A percentile compares a stretch with the other conserved stretches of the same genome.
phyloP scores from a whole-genome alignment of 2,888 invertebrate species.

The Cremastinae sp. region DNA sequence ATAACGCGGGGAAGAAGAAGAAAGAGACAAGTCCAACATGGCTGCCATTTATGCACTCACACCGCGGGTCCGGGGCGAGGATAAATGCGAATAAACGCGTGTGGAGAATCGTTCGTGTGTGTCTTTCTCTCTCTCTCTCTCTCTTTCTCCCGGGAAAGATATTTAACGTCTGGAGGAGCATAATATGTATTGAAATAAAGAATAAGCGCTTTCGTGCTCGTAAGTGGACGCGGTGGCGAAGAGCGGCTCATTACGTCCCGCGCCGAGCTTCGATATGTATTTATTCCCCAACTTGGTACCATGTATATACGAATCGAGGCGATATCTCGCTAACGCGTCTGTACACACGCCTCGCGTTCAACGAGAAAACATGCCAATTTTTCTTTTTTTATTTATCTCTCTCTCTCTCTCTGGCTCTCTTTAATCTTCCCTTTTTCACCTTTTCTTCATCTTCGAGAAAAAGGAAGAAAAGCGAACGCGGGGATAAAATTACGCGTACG shows the following conservation, averaged over 20 bases:
- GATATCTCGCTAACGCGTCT: constrained; percentile 46
- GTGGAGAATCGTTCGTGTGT: background rate
- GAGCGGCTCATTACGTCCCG: constrained; percentile 35
- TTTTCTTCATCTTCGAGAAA: background rate
- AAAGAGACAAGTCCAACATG: background rate
- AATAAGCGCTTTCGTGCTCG: constrained; percentile 48
- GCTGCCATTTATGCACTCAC: no score
- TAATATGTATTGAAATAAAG: no score
- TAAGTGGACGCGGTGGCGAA: constrained; percentile 41
- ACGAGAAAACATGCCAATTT: background rate
- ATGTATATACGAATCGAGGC: constrained; percentile 12
- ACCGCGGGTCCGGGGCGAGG: background rate
- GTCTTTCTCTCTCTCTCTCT: no score
- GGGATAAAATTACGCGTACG: background rate
- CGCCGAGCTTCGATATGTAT: constrained; percentile 25
- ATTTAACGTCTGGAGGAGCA: constrained; percentile 3
- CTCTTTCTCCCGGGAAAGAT: constrained; percentile 12
- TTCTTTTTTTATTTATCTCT: constrained; percentile 1
- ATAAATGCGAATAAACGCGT: constrained; percentile 2
- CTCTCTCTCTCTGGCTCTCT: constrained; percentile 7
- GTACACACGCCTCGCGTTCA: constrained; percentile 14
- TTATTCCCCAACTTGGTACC: constrained; percentile 7
- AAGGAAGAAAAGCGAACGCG: no score
- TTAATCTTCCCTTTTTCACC: no score
- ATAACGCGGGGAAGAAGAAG: background rate